A percentile compares a stretch with the other conserved stretches of the same genome.
Conservation (phyloP, 2,797 vertebrate genomes). For the Myotis myotis region DNA sequence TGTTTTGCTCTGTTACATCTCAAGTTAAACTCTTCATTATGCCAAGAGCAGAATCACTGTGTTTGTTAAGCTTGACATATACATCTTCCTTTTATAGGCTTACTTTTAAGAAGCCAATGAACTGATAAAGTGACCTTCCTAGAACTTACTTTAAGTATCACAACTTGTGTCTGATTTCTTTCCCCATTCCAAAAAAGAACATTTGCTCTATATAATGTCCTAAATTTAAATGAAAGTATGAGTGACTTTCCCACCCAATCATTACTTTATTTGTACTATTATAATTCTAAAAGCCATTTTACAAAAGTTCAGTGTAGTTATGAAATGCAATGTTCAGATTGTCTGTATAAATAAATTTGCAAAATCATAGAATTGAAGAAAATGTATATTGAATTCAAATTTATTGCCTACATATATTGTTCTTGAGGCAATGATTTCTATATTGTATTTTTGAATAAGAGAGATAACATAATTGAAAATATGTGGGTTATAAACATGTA, state of each 20-base stretch:
- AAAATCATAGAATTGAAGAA: neutral
- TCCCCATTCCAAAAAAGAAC: neutral
- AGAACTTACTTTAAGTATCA: neutral
- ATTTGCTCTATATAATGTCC: neutral
- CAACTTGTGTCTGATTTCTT: neutral
- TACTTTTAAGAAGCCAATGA: neutral
- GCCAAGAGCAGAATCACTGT: neutral
- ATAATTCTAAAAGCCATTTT: neutral
- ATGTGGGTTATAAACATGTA: neutral
- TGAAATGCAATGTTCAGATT: neutral
- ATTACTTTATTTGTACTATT: neutral
- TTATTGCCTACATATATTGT: neutral
- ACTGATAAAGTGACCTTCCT: neutral
- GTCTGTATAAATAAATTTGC: neutral
- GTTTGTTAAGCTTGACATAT: neutral
- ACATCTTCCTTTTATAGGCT: neutral
- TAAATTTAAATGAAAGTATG: neutral
- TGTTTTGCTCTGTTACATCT: neutral
- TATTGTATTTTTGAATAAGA: neutral
- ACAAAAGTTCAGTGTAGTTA: neutral
- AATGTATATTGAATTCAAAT: neutral
- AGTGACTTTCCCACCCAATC: neutral
- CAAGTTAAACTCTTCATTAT: neutral
- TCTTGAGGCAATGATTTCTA: neutral
- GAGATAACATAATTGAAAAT: neutral